These are phyloP conservation scores for Chalcis sispes DNA, from an alignment of 2,888 invertebrate genomes.

Conservation along the genomic window DNA sequence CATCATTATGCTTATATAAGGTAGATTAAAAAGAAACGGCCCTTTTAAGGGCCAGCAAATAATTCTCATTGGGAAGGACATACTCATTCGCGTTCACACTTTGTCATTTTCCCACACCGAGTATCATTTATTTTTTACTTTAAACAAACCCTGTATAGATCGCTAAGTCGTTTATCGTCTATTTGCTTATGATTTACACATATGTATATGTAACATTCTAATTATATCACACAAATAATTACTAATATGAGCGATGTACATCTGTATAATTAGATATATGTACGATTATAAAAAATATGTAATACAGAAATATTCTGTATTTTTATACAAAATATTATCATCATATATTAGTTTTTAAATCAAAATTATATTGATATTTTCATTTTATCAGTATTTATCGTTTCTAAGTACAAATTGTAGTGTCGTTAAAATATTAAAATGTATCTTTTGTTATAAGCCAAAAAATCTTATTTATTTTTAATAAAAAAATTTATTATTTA, in stretches of 20 bases:
- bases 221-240: conserved; percentile 1
- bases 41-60: conserved; percentile 49
- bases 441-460: too few relatives aligned
- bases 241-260: background rate
- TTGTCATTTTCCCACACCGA: too few relatives aligned
- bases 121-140: too few relatives aligned
- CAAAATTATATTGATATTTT: background rate
- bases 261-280: background rate
- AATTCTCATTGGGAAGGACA: too few relatives aligned
- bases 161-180: too few relatives aligned
- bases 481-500: too few relatives aligned
- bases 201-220: background rate
- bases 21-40: conserved; percentile 16
- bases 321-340: background rate
- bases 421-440: conserved; percentile 52
- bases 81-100: too few relatives aligned
- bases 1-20: too few relatives aligned
- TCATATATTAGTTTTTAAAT: background rate
- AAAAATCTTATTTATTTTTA: too few relatives aligned
- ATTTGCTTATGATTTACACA: too few relatives aligned
- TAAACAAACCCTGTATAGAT: too few relatives aligned
- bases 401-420: conserved; percentile 54
- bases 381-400: conserved; percentile 53
- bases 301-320: background rate
- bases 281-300: background rate